Evolutionary conservation across 2,888 invertebrate species (phyloP).

Genomic region (Pilophorus perplexus): DNA sequence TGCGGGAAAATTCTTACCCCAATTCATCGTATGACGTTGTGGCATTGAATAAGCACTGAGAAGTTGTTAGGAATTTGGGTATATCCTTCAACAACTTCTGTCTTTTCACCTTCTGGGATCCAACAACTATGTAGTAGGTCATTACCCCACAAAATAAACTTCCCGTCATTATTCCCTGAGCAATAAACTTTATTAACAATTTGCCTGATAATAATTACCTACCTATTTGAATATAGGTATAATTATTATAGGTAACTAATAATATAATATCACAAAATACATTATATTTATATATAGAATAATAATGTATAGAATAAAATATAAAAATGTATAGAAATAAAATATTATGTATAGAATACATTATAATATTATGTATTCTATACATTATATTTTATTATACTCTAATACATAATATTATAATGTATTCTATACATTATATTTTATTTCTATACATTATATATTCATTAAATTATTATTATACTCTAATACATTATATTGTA

Average conservation of each 20-base stretch:
- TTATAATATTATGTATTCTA: no score
- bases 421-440: no score
- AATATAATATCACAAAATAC: no score
- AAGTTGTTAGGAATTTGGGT: slow-evolving; percentile 5
- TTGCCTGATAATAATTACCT: no score
- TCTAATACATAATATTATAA: no score
- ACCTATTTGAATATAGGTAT: no score
- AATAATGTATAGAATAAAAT: not conserved
- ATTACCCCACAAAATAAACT: not conserved
- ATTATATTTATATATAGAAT: not conserved
- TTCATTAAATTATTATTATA: no score
- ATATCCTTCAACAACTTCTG: not conserved
- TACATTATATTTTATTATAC: no score
- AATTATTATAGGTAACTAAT: no score
- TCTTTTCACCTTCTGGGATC: not conserved
- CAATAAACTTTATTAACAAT: not conserved
- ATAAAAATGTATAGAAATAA: not conserved
- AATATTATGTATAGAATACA: not conserved
- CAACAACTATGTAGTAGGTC: slow-evolving; percentile 1
- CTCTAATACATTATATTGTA: no score
- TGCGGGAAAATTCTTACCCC: slow-evolving; percentile 2
- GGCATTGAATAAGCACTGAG: slow-evolving; percentile 9
- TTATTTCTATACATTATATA: no score
- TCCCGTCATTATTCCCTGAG: slow-evolving; percentile 1
- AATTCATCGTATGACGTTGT: not conserved